Base-by-base conservation (phyloP, 2,888 invertebrate genomes). In the Pheosia gnoma region DNA sequence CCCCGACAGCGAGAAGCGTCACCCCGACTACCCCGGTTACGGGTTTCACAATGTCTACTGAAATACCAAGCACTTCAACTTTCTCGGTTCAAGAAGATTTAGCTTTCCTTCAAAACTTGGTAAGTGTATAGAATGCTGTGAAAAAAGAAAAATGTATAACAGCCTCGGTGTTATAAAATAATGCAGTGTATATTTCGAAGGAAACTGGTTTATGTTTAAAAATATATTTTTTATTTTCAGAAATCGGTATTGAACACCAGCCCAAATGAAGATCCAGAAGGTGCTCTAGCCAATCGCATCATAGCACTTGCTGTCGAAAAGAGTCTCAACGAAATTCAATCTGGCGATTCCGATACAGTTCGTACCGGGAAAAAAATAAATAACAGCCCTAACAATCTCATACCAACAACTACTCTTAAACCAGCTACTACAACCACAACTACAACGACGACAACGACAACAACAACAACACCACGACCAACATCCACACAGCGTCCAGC, bases 31-130 rank as follows among this genome's bases (percentile, higher is more conserved):
- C 77, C 39, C 80, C 86, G 11, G 63, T 63, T 36, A 72, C 80
- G 49, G 78, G 77, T 61, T 81, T 85, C 51, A 81, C 85, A 25
- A 68, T 83, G 45, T 91, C 93, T 38, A 93, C 93, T 61, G 90
- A 91, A 75, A 79, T 86, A 59, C 91, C 94, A 25, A 89, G 90
- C 67, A 87, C 89, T 59, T 92, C 93, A 5, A 94, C 94, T 11
- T 94, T 90, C 77, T 91, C 94, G 11, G 90, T 92, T 61, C 81
- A 91, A 84, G 95, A 95, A 67, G 95, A 95, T 79, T 84, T 95
- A 68, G 94, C 91, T 51, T 95, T 95, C 79, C 82, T 95, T 37
- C 94, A 95, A 76, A 95, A 95, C 71, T 87, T 95, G 93, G 95
- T 95, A 90, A 85, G 87, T 74, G 2, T 11, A 4, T 37, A 54